phyloP scores from a whole-genome alignment of 2,888 invertebrate species.

The Stratiomys singularior region DNA sequence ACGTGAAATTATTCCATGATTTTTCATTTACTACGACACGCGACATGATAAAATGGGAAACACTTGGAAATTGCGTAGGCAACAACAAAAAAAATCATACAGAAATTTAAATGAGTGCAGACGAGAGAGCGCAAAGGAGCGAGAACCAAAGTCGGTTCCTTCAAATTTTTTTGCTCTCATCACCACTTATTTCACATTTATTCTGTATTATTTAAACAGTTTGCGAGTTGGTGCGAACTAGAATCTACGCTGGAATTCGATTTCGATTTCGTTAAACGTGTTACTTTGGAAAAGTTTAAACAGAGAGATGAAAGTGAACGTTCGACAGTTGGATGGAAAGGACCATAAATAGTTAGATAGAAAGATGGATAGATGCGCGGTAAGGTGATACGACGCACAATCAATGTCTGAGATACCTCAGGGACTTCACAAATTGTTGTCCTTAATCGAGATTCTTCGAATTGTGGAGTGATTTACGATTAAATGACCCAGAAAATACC shows the following conservation, averaged over 20 bases:
- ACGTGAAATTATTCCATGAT: slow-evolving; percentile 44
- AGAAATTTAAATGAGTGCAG: not conserved
- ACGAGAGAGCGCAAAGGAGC: not conserved
- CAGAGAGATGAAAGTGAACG: not conserved
- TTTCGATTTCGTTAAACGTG: not conserved
- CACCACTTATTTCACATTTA: not conserved
- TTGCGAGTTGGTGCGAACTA: not conserved
- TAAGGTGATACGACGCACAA: not conserved
- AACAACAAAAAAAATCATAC: slow-evolving; percentile 9
- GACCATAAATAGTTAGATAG: not conserved
- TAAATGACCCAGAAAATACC: slow-evolving; percentile 47
- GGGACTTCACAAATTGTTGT: slow-evolving; percentile 35
- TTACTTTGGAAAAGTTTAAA: not conserved
- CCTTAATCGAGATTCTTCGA: slow-evolving; percentile 49
- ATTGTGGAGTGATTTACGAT: slow-evolving; percentile 47
- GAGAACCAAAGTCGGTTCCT: too few relatives aligned
- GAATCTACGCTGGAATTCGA: slow-evolving; percentile 9
- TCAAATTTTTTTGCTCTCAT: too few relatives aligned
- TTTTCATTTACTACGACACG: slow-evolving; percentile 41
- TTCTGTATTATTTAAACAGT: not conserved
- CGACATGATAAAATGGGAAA: not conserved
- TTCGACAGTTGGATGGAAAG: not conserved
- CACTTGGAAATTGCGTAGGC: not conserved
- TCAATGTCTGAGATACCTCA: not conserved
- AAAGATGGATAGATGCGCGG: not conserved